Percentiles rank a stretch among this genome's conserved stretches.
Evolutionary conservation across 1,140 invertebrate species (phyloP).

Genomic region (Drosophila seguyi): DNA sequence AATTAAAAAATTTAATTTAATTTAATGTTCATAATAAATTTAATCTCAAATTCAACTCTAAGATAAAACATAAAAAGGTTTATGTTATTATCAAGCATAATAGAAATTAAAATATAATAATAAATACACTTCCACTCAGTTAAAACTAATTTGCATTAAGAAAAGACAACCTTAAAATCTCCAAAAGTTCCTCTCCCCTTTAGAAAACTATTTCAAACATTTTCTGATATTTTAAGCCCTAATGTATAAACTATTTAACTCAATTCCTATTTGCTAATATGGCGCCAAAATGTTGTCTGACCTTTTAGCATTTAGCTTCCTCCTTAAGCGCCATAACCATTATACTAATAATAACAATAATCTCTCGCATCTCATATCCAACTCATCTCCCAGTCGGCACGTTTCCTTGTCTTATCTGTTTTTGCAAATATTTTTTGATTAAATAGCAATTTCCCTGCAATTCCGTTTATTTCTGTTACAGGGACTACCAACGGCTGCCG

Average conservation of each 20-base stretch:
- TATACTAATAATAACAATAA: not conserved
- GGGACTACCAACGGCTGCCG: not conserved
- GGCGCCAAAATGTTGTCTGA: slow-evolving; percentile 20
- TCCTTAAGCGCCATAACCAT: not conserved
- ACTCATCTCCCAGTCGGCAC: not conserved
- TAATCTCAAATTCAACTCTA: too few species aligned
- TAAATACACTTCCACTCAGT: not conserved
- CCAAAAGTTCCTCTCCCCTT: too few species aligned
- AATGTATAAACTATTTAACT: not conserved
- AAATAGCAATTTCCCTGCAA: slow-evolving; percentile 20
- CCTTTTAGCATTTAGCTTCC: slow-evolving; percentile 14
- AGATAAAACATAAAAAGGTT: too few species aligned
- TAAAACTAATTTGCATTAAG: not conserved
- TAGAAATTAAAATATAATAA: not conserved
- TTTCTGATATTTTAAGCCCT: not conserved
- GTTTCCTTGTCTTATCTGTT: slow-evolving; percentile 51
- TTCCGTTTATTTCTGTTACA: slow-evolving; percentile 35
- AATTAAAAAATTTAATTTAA: too few species aligned
- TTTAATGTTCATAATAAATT: too few species aligned
- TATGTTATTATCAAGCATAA: not conserved
- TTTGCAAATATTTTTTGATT: slow-evolving; percentile 45
- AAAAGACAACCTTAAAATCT: not conserved
- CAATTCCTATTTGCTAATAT: not conserved
- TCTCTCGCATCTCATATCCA: too few species aligned
- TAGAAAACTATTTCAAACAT: not conserved